Base-by-base conservation (phyloP, 1,140 invertebrate species). In the Lasaia peninsularis region DNA sequence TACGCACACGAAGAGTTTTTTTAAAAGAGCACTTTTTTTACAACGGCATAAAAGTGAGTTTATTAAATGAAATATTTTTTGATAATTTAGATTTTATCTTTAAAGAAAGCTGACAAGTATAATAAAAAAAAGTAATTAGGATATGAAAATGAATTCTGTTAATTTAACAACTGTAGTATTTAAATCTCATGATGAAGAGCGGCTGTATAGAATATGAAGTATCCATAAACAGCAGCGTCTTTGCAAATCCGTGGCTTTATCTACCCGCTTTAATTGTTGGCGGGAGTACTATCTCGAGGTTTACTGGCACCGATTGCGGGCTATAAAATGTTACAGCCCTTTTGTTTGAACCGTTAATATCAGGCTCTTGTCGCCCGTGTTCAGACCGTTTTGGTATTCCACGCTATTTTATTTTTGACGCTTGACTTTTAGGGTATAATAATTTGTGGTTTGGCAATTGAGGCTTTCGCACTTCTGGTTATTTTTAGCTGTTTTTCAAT, bases 221-320 rank as follows among this genome's bases (percentile, higher is more conserved):
- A 37, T 16, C 16, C 24, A 35, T 37, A 51, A 34, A 24, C 40
- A 11, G 18, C 55, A 32, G 55, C 50, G 21, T 37, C 44, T 53
- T 44, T 52, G 53, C 51, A 50, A 44, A 59, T 59, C 52, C 52
- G 55, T 48, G 65, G 71, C 66, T 73, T 78, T 86, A 84, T 86
- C 83, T 80, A 16, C 50, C 73, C 71, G 71, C 71, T 82, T 81
- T 86, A 86, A 86, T 86, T 86, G 83, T 83, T 75, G 73, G 73
- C 74, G 53, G 72, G 81, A 80, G 75, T 71, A 71, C 79, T 74
- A 86, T 86, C 82, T 68, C 57, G 67, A 63, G 68, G 70, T 69
- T 74, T 74, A 73, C 67, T 70, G 63, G 63, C 70, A 62, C 49
- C 71, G 79, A 82, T 83, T 78, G 73, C 69, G 71, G 37, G 61